These are phyloP conservation scores for Cremastinae sp. DNA, from an alignment of 2,888 invertebrate species.

Conservation along the genomic window DNA sequence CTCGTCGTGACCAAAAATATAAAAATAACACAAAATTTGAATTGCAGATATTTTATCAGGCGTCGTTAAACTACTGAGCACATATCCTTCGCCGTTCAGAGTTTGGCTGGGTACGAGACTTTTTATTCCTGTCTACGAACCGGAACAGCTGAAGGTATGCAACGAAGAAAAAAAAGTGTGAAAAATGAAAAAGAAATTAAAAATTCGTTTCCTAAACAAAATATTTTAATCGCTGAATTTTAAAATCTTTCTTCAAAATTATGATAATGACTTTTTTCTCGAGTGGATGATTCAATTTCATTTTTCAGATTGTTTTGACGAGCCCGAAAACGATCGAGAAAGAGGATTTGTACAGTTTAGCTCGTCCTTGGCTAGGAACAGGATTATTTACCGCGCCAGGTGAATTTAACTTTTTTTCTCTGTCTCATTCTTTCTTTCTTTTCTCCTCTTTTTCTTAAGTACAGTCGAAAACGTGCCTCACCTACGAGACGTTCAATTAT, in stretches of 20 bases:
- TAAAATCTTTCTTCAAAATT: neutral
- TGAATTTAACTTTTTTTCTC: slow-evolving; percentile 53
- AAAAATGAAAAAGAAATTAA: neutral
- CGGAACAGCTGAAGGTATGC: slow-evolving; percentile 68
- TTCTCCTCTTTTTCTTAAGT: slow-evolving; percentile 33
- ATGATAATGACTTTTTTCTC: too few relatives aligned
- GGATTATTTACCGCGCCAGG: slow-evolving; percentile 71
- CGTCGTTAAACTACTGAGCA: slow-evolving; percentile 57
- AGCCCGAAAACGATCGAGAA: slow-evolving; percentile 70
- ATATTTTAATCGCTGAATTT: neutral
- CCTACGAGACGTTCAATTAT: slow-evolving; percentile 68
- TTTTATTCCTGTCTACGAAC: slow-evolving; percentile 64
- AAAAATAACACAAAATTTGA: neutral
- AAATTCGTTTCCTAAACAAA: neutral
- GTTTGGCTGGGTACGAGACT: slow-evolving; percentile 66
- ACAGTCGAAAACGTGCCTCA: slow-evolving; percentile 65
- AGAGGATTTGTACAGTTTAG: slow-evolving; percentile 66
- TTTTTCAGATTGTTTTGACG: slow-evolving; percentile 63
- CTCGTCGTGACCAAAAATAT: neutral
- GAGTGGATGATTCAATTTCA: too few relatives aligned
- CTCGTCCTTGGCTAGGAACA: slow-evolving; percentile 67
- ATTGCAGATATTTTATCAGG: slow-evolving; percentile 66
- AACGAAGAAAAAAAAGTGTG: neutral
- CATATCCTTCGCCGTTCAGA: slow-evolving; percentile 67
- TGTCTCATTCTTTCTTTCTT: slow-evolving; percentile 20